These are phyloP conservation scores for Aphelocoma californica DNA, from an alignment of 2,797 vertebrate species.

Conservation along the genomic window DNA sequence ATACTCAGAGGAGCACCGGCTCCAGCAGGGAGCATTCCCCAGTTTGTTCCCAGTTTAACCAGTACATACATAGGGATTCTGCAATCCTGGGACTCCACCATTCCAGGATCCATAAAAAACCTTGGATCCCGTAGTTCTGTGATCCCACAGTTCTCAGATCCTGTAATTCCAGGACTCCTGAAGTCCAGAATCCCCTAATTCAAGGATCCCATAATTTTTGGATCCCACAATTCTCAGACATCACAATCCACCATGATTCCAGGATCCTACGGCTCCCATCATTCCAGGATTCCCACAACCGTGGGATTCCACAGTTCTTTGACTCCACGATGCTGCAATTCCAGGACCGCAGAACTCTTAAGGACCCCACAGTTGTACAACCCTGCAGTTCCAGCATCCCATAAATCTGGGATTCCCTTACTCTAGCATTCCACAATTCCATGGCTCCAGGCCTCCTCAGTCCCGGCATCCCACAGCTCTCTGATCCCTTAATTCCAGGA, in stretches of 20 bases:
- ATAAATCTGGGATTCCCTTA: no score
- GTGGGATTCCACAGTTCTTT: fast-evolving
- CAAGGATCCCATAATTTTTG: not conserved
- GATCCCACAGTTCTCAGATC: no score
- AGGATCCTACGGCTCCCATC: not conserved
- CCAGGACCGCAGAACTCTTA: not conserved
- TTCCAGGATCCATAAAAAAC: not conserved
- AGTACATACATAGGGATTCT: fast-evolving
- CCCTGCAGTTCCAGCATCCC: not conserved
- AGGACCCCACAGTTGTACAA: fast-evolving
- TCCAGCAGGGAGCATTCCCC: not conserved
- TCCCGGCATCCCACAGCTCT: not conserved
- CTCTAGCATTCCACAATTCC: not conserved
- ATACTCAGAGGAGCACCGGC: not conserved
- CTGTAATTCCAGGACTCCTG: no score
- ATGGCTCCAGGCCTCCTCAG: fast-evolving
- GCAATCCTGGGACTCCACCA: not conserved
- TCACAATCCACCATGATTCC: not conserved
- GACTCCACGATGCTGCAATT: fast-evolving
- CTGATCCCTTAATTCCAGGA: not conserved
- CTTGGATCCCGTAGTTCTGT: not conserved
- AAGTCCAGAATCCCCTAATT: not conserved
- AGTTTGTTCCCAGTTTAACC: not conserved
- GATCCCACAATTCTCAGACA: not conserved
- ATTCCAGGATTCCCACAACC: not conserved